These are phyloP conservation scores for Zootermopsis nevadensis DNA, from an alignment of 2,888 invertebrate species.

Conservation along the genomic window DNA sequence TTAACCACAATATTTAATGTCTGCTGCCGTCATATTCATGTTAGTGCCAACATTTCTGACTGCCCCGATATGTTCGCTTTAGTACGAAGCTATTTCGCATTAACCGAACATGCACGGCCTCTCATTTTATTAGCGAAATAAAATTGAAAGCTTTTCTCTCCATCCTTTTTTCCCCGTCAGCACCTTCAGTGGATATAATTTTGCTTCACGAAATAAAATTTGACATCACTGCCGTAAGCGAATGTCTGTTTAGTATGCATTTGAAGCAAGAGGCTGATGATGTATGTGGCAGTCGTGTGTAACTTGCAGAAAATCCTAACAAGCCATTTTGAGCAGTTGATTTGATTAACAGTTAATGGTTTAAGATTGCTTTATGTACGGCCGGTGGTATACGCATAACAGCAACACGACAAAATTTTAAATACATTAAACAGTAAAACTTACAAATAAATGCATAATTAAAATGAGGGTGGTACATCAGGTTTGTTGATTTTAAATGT, in stretches of 20 bases:
- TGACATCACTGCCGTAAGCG: background rate
- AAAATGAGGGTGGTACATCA: too few species aligned
- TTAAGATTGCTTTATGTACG: background rate
- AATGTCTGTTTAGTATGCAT: background rate
- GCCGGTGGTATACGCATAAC: background rate
- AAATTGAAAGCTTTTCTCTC: background rate
- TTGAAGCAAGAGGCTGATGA: background rate
- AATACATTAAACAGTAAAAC: background rate
- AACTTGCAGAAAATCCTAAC: background rate
- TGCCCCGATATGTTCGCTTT: background rate
- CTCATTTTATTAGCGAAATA: constrained; percentile 9
- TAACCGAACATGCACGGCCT: background rate
- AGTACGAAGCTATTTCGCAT: background rate
- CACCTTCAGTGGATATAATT: background rate
- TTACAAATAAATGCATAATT: background rate
- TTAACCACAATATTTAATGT: background rate
- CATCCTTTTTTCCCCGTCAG: background rate
- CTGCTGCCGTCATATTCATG: background rate
- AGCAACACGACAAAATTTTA: background rate
- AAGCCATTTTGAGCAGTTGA: background rate
- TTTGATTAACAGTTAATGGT: background rate
- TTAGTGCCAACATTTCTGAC: background rate
- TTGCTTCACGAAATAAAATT: background rate
- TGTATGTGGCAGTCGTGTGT: background rate
- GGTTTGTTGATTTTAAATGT: too few species aligned